Conservation (phyloP, 2,113 vertebrate genomes). For the Raja brachyura region DNA sequence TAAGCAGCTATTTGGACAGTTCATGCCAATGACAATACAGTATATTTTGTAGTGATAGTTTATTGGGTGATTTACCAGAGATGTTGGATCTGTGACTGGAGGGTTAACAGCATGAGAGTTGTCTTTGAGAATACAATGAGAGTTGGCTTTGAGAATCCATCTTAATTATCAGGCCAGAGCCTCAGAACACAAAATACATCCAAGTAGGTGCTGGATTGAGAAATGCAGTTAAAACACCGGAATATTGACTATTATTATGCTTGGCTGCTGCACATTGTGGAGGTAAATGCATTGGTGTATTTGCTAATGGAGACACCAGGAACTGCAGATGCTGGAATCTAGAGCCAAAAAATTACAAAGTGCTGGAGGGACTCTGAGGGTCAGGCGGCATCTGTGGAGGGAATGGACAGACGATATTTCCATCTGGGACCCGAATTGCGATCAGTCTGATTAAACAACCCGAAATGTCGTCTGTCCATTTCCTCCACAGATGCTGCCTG, state of each 20-base stretch:
- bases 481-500: no score
- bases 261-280: neutral
- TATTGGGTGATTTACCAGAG: neutral
- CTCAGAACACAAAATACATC: neutral
- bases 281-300: neutral
- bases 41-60: neutral
- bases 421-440: no score
- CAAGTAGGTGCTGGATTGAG: neutral
- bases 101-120: neutral
- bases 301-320: no score
- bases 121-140: neutral
- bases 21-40: neutral
- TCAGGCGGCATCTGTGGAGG: no score
- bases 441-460: no score
- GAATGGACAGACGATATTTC: no score
- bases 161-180: neutral
- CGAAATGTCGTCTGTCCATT: no score
- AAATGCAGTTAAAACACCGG: neutral
- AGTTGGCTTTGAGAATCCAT: neutral
- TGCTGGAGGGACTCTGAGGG: no score
- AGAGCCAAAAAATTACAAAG: no score
- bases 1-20: neutral
- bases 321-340: no score
- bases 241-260: neutral
- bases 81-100: neutral